Conservation (phyloP, 2,113 vertebrate genomes). For the Puffinus mauretanicus region DNA sequence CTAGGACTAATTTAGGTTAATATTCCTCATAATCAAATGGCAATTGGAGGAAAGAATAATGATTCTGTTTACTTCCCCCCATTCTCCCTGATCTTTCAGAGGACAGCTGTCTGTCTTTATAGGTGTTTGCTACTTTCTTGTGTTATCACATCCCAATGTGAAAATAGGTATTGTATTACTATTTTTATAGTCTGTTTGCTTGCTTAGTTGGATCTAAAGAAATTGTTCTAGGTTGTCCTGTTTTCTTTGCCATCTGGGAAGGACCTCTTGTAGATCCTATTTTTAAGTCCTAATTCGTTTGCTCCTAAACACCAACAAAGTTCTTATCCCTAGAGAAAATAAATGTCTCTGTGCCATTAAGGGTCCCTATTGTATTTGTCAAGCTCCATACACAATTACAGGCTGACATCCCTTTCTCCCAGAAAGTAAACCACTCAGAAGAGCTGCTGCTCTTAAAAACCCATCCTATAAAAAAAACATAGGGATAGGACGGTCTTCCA, state of each 20-base stretch:
- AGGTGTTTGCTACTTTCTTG: neutral
- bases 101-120: neutral
- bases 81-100: neutral
- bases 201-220: neutral
- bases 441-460: neutral
- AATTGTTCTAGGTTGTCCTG: neutral
- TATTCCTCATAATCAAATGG: constrained; percentile 53
- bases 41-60: constrained; percentile 54
- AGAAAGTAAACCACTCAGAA: neutral
- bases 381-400: neutral
- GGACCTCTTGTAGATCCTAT: neutral
- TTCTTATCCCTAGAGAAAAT: neutral
- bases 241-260: neutral
- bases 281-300: neutral
- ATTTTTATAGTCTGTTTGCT: neutral
- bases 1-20: constrained; percentile 59
- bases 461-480: neutral
- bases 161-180: neutral
- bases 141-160: neutral
- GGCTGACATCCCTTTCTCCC: neutral
- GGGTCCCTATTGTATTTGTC: neutral
- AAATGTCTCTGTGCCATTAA: neutral
- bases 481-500: neutral
- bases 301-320: neutral
- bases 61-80: neutral